These are phyloP conservation scores for Thyatira batis DNA, from an alignment of 2,888 invertebrate species.

Conservation along the genomic window DNA sequence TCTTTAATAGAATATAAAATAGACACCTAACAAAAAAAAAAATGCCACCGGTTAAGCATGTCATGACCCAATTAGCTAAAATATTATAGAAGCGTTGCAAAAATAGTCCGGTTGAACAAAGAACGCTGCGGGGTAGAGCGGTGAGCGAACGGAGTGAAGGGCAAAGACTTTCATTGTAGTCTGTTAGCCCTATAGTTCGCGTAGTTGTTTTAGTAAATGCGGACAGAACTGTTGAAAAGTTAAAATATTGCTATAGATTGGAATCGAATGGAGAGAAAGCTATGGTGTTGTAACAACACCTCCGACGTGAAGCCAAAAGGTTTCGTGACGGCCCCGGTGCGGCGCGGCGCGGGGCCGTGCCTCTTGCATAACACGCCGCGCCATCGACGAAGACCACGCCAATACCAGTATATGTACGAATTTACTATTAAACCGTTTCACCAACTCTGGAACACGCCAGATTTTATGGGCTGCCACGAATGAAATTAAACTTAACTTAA, in stretches of 20 bases:
- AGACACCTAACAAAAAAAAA: neutral
- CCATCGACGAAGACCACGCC: constrained; percentile 37
- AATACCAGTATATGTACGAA: constrained; percentile 37
- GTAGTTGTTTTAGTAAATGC: constrained; percentile 10
- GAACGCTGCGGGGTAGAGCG: constrained; percentile 7
- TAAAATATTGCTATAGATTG: constrained; percentile 43
- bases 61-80: neutral
- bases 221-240: constrained; percentile 25
- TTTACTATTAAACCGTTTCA: constrained; percentile 34
- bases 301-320: constrained; percentile 62
- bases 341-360: too few species aligned
- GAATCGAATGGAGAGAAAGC: constrained; percentile 68
- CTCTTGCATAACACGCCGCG: constrained; percentile 64
- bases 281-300: constrained; percentile 61
- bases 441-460: too few species aligned
- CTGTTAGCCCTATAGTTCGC: neutral
- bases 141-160: constrained; percentile 4
- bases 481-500: too few species aligned
- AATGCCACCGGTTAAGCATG: neutral
- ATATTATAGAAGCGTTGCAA: constrained; percentile 4
- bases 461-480: too few species aligned
- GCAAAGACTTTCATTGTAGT: constrained; percentile 3
- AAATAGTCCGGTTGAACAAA: constrained; percentile 14
- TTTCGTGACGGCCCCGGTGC: constrained; percentile 58
- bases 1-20: too few species aligned